Conservation (phyloP, 2,888 invertebrate genomes). For the Parelbella ahira region DNA sequence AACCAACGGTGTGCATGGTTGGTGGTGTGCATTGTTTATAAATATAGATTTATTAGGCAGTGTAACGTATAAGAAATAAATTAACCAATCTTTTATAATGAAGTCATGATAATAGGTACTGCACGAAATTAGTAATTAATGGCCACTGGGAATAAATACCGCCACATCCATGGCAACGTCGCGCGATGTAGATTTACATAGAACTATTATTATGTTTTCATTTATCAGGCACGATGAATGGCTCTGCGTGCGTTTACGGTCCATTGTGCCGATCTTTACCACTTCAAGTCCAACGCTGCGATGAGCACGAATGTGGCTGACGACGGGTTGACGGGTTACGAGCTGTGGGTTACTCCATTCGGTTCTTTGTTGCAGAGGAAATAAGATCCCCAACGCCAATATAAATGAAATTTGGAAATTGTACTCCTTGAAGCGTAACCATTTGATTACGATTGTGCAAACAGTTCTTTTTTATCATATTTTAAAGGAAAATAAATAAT, state of each 20-base stretch:
- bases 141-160: background rate
- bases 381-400: conserved; percentile 47
- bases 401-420: conserved; percentile 31
- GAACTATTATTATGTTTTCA: conserved; percentile 74
- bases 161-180: conserved; percentile 38
- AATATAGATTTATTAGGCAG: too few species aligned
- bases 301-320: conserved; percentile 61
- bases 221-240: conserved; percentile 65
- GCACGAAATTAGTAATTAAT: too few species aligned
- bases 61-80: too few species aligned
- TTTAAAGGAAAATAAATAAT: too few species aligned
- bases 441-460: conserved; percentile 35
- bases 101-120: too few species aligned
- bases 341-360: conserved; percentile 29
- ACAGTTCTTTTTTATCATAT: conserved; percentile 25
- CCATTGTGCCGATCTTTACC: conserved; percentile 52
- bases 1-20: too few species aligned
- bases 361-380: conserved; percentile 44
- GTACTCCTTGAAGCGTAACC: background rate
- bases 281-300: conserved; percentile 68
- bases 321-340: conserved; percentile 48
- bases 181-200: conserved; percentile 34
- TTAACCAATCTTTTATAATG: too few species aligned
- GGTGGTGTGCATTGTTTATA: too few species aligned
- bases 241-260: conserved; percentile 70